A percentile compares a stretch with the other conserved stretches of the same genome.
Conservation (phyloP, 2,113 vertebrate genomes). For the Aythya baeri region DNA sequence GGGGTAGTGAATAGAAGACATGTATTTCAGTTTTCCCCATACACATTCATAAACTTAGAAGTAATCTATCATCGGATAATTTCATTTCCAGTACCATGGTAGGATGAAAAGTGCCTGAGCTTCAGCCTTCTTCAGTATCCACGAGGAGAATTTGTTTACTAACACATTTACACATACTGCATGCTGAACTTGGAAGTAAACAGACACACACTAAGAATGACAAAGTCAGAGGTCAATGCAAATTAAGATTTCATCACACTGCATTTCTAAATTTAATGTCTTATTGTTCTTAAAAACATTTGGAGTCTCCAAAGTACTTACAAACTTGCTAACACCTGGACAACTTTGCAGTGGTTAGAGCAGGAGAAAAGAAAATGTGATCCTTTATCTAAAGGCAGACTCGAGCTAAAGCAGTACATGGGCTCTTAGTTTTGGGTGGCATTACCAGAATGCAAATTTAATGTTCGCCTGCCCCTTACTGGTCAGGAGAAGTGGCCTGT, state of each 20-base stretch:
- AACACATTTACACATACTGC: not conserved
- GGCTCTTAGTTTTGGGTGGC: not conserved
- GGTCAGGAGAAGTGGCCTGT: not conserved
- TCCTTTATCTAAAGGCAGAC: not conserved
- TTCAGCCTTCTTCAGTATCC: not conserved
- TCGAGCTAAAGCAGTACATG: accelerated
- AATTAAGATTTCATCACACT: not conserved
- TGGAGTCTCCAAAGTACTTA: not conserved
- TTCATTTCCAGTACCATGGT: conserved; percentile 57
- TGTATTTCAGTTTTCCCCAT: conserved; percentile 27
- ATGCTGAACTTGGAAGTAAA: not conserved
- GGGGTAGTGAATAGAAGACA: not conserved
- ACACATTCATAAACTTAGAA: conserved; percentile 39
- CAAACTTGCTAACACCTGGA: not conserved
- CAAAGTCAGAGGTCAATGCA: conserved; percentile 14
- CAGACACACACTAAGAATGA: not conserved
- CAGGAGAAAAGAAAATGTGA: not conserved
- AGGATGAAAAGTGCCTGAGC: conserved; percentile 54
- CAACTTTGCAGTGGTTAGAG: not conserved
- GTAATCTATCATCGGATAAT: not conserved
- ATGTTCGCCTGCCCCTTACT: accelerated
- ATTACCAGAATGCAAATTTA: not conserved
- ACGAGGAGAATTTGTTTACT: not conserved
- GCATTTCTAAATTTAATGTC: not conserved
- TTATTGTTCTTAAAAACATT: not conserved